Evolutionary conservation across 2,888 invertebrate genomes (phyloP).

Genomic region (Ophraella communa): DNA sequence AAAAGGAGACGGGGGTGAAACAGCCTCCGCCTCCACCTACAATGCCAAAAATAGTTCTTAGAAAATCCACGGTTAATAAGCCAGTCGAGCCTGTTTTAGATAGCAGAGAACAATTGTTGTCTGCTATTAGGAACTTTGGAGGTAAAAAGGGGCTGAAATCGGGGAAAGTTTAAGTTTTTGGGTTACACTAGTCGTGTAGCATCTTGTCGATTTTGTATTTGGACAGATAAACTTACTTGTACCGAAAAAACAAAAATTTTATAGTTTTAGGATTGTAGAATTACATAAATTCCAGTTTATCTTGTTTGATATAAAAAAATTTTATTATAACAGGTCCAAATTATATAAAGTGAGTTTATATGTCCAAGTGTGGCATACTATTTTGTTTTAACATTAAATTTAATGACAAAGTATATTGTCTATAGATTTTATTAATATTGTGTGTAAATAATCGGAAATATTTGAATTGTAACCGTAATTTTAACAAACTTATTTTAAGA

Average conservation of each 20-base stretch:
- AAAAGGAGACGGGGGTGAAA: conserved; percentile 1
- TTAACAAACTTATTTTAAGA: background rate
- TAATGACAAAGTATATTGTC: too few relatives aligned
- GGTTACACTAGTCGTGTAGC: background rate
- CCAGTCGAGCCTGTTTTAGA: conserved; percentile 57
- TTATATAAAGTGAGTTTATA: too few relatives aligned
- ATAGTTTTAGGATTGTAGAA: too few relatives aligned
- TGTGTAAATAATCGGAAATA: background rate
- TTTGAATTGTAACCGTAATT: background rate
- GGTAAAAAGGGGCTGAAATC: conserved; percentile 57
- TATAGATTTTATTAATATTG: too few relatives aligned
- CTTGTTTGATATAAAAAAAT: too few relatives aligned
- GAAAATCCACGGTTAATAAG: conserved; percentile 38
- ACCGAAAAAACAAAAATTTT: too few relatives aligned
- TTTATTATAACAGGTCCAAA: too few relatives aligned
- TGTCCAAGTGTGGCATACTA: too few relatives aligned
- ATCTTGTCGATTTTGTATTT: conserved; percentile 13
- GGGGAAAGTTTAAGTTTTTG: conserved; percentile 45
- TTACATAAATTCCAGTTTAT: too few relatives aligned
- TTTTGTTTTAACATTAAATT: too few relatives aligned
- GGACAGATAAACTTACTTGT: background rate
- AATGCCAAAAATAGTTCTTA: conserved; percentile 48
- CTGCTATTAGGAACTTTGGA: conserved; percentile 76
- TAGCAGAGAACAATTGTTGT: conserved; percentile 71
- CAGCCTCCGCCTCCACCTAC: conserved; percentile 56